Conservation (phyloP, 2,888 invertebrate species). For the Argyra leucocephala region DNA sequence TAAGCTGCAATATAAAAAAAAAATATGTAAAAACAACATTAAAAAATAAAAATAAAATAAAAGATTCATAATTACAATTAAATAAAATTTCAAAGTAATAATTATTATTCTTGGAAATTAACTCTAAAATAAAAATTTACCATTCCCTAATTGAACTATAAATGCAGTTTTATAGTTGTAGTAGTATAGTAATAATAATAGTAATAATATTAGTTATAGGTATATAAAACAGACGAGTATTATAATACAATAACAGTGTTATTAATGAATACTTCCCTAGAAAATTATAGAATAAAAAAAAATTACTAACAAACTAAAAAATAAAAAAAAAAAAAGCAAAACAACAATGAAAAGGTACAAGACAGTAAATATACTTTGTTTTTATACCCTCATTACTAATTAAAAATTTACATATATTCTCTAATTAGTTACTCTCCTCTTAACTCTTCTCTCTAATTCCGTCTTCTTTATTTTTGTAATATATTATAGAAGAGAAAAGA, state of each 20-base stretch:
- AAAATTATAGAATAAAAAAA: background rate
- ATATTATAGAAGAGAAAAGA: too few species aligned
- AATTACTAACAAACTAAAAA: background rate
- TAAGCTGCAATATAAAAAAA: too few species aligned
- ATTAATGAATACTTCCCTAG: conserved; percentile 4
- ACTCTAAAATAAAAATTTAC: background rate
- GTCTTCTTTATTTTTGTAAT: background rate
- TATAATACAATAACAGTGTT: too few species aligned
- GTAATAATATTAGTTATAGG: too few species aligned
- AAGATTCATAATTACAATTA: background rate
- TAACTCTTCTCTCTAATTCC: background rate
- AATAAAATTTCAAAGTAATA: background rate
- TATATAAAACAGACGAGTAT: too few species aligned
- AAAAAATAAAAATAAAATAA: background rate
- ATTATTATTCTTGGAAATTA: background rate
- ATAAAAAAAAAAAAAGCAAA: background rate
- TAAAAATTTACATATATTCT: background rate
- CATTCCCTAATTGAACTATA: background rate
- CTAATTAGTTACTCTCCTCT: background rate
- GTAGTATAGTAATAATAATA: too few species aligned
- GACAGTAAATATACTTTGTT: background rate
- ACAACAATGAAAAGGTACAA: background rate
- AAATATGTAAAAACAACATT: too few species aligned
- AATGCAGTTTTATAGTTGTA: background rate
- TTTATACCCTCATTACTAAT: conserved; percentile 6